phyloP scores from a whole-genome alignment of 1,140 invertebrate species.

The Diprion similis region DNA sequence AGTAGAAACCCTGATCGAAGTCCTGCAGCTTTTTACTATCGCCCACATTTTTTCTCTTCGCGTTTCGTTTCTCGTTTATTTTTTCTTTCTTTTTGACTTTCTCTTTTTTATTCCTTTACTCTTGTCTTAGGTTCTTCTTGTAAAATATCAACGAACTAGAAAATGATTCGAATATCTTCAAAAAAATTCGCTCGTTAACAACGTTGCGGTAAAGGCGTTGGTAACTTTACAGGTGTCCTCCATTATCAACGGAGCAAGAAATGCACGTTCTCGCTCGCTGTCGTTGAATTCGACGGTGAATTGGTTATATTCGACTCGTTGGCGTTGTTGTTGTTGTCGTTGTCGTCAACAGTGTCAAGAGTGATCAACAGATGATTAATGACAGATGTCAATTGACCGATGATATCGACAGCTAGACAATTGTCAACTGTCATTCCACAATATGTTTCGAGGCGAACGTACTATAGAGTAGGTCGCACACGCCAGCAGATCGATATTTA shows the following conservation, averaged over 20 bases:
- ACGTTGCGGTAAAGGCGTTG: not conserved
- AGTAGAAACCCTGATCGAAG: not conserved
- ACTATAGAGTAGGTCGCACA: constrained; percentile 34
- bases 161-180: too few species aligned
- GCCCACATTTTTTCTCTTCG: not conserved
- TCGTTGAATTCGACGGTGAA: not conserved
- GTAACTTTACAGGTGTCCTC: not conserved
- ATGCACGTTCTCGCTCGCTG: not conserved
- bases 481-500: constrained; percentile 51
- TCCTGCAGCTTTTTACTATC: not conserved
- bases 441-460: constrained; percentile 13
- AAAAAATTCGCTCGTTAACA: not conserved
- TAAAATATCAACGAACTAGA: too few species aligned
- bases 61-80: not conserved
- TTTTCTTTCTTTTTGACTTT: not conserved
- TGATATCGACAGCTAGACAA: not conserved
- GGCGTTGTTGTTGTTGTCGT: not conserved
- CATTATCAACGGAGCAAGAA: not conserved
- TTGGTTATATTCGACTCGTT: too few species aligned
- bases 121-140: too few species aligned
- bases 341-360: not conserved
- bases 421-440: constrained; percentile 13
- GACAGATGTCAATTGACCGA: not conserved
- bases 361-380: not conserved
- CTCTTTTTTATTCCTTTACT: too few species aligned